Percentiles rank a stretch among this genome's conserved stretches.
Conservation (phyloP, 2,888 invertebrate species). For the Ypsolopha scabrella region DNA sequence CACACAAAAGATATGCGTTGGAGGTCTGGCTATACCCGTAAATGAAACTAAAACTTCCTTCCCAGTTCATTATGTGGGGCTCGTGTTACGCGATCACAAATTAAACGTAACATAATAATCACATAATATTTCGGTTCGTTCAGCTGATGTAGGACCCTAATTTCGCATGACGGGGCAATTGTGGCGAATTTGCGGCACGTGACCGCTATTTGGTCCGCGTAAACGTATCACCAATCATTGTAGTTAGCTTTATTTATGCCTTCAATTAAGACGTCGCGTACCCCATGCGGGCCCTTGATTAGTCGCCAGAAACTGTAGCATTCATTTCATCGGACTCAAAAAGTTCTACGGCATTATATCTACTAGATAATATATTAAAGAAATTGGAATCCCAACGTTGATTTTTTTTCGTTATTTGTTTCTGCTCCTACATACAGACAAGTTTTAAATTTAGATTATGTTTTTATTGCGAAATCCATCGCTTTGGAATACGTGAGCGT, state of each 20-base stretch:
- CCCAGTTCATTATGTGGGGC: no score
- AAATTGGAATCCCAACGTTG: no score
- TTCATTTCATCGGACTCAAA: background rate
- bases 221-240: constrained; percentile 48
- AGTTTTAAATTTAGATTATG: no score
- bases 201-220: constrained; percentile 55
- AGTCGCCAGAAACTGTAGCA: constrained; percentile 5
- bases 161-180: constrained; percentile 46
- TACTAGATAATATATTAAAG: no score
- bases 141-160: constrained; percentile 32
- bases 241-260: constrained; percentile 49
- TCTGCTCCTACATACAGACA: no score
- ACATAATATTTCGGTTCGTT: constrained; percentile 48
- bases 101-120: constrained; percentile 52
- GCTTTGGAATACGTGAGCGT: no score
- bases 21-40: no score
- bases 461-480: no score
- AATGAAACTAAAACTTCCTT: no score
- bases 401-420: no score
- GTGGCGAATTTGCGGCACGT: constrained; percentile 57
- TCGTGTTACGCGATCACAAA: constrained; percentile 24
- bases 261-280: constrained; percentile 53
- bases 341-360: no score
- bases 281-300: constrained; percentile 51
- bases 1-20: no score